Conservation (phyloP, 2,797 vertebrate species). For the Scleropages formosus region DNA sequence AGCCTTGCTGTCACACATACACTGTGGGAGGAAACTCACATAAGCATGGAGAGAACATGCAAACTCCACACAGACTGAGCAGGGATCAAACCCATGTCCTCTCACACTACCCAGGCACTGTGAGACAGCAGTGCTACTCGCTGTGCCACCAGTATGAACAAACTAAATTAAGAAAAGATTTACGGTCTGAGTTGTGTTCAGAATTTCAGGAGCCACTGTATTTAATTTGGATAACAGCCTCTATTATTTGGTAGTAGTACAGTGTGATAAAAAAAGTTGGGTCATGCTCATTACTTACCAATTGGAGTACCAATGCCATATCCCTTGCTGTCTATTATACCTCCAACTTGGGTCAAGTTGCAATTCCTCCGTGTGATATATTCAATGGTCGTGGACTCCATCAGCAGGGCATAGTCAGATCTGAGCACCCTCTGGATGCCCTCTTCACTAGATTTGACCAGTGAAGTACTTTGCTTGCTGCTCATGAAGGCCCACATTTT, state of each 20-base stretch:
- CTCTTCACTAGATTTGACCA: slow-evolving; percentile 95
- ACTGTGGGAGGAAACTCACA: too few relatives aligned
- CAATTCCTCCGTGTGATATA: slow-evolving; percentile 94
- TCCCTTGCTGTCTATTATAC: slow-evolving; percentile 95
- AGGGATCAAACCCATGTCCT: too few relatives aligned
- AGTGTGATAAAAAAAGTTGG: background rate
- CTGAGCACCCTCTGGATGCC: slow-evolving; percentile 92
- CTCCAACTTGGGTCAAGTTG: slow-evolving; percentile 95
- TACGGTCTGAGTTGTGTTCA: background rate
- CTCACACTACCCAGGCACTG: too few relatives aligned
- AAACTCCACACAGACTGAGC: too few relatives aligned
- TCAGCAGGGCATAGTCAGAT: slow-evolving; percentile 92
- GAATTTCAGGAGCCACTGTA: background rate
- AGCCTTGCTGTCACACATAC: too few relatives aligned
- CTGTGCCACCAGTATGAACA: too few relatives aligned
- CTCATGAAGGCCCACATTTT: slow-evolving; percentile 99
- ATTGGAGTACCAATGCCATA: slow-evolving; percentile 95
- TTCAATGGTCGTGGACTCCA: slow-evolving; percentile 96
- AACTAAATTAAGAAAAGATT: background rate
- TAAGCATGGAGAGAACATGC: too few relatives aligned
- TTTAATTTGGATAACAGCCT: background rate
- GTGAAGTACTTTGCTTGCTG: slow-evolving; percentile 86
- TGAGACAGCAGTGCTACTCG: too few relatives aligned
- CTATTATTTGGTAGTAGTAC: too few relatives aligned
- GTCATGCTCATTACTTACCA: slow-evolving; percentile 64